Base-by-base conservation (phyloP, 2,797 vertebrate genomes). In the Gadopsis marmoratus region DNA sequence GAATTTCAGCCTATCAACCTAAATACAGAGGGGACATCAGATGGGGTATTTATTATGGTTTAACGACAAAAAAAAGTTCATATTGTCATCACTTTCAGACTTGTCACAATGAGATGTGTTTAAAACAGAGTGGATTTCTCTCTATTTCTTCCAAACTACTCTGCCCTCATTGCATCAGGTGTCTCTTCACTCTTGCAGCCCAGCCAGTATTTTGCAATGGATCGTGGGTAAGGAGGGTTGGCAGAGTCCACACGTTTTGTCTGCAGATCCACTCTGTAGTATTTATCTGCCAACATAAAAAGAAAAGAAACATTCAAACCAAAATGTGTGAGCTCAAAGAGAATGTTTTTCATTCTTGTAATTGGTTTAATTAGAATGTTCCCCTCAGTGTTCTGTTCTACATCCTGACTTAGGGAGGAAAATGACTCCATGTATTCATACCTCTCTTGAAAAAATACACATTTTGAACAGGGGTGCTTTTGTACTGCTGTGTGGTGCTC, bases 381-480 rank as follows among this genome's bases (percentile, higher is more conserved):
- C 2, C 10, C 6, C 5, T 37, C 16, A 13, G 2, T 58, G 63
- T 13, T 63, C 17, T 35, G 4, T 51, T 31, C 3, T 56, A 29
- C 17, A 69, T 2, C 8, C 0, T 1, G 3, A 35, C 5, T 35
- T 21, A 3, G 4, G 5, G 31, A n/a, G 64, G 6, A 58, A 62
- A 60, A 48, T 29, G 12, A 33, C 29, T 69, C 8, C 10, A n/a
- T 35, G 35, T 37, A 2, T 72, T 71, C 71, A 16, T 78, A 99
- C 97, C 97, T 95, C 86, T 94, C 31, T 95, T 95, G 76, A 99
- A 99, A 92, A 99, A 99, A 82, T 97, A 99, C 85, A 98, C 95
- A 0, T 96, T 98, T 93, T 99, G 98, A 51, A 95, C 91, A 5
- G 97, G 97, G 48, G 93, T 91, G 0, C 90, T 94, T 51, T 84